These are phyloP conservation scores for Andrena haemorrhoa DNA, from an alignment of 2,888 invertebrate genomes.

Conservation along the genomic window DNA sequence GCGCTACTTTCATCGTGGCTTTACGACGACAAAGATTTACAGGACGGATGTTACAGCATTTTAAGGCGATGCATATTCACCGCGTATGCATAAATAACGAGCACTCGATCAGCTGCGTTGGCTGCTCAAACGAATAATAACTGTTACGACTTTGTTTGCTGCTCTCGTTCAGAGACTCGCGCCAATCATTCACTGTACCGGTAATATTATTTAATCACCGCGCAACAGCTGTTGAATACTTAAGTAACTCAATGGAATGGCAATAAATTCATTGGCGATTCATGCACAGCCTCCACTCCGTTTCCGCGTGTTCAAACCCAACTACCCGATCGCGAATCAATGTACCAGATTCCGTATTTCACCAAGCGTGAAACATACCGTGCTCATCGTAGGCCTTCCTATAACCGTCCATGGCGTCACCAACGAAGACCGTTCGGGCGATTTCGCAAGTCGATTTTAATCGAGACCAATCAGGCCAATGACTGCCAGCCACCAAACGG, in stretches of 20 bases:
- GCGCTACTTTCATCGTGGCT: not conserved
- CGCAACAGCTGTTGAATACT: not conserved
- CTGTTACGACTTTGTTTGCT: not conserved
- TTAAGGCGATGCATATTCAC: not conserved
- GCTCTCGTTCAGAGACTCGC: not conserved
- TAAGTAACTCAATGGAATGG: not conserved
- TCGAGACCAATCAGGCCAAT: slow-evolving; percentile 69
- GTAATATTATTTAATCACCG: not conserved
- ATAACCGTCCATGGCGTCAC: slow-evolving; percentile 68
- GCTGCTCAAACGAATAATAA: not conserved
- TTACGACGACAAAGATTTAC: not conserved
- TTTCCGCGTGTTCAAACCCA: no score
- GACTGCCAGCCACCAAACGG: slow-evolving; percentile 33
- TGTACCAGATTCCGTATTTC: no score
- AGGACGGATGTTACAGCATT: not conserved
- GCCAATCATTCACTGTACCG: not conserved
- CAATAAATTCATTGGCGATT: not conserved
- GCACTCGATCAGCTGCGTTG: not conserved
- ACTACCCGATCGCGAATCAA: no score
- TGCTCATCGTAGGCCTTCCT: slow-evolving; percentile 31
- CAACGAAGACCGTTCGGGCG: slow-evolving; percentile 70
- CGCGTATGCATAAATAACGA: not conserved
- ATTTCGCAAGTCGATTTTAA: slow-evolving; percentile 79
- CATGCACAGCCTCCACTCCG: not conserved
- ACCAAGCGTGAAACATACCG: not conserved